phyloP scores from a whole-genome alignment of 64 coral and sea anemone genomes.

The Pocillopora verrucosa region DNA sequence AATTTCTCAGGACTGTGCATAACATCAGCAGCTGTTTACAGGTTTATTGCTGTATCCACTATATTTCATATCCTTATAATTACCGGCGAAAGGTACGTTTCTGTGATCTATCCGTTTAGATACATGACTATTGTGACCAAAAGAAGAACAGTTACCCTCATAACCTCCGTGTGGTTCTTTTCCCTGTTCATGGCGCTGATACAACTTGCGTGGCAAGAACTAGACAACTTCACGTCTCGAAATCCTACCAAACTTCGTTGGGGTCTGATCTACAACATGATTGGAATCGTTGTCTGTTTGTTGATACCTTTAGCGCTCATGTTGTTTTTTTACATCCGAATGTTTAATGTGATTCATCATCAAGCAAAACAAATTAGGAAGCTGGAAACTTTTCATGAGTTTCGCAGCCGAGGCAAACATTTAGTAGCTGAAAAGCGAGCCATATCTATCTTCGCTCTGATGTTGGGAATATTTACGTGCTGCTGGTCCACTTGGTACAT shows the following conservation, averaged over 20 bases:
- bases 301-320: slow-evolving; percentile 64
- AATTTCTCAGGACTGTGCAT: slow-evolving; percentile 60
- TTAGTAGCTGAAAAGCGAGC: slow-evolving; percentile 66
- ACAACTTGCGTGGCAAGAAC: slow-evolving; percentile 81
- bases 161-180: slow-evolving; percentile 63
- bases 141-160: slow-evolving; percentile 46
- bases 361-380: slow-evolving; percentile 71
- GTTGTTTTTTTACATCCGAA: slow-evolving; percentile 69
- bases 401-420: slow-evolving; percentile 22
- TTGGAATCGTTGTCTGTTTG: slow-evolving; percentile 69
- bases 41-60: slow-evolving; percentile 91
- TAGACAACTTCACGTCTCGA: slow-evolving; percentile 36
- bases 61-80: slow-evolving; percentile 92
- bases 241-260: slow-evolving; percentile 49
- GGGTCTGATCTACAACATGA: slow-evolving; percentile 72
- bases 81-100: slow-evolving; percentile 87
- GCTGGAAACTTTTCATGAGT: slow-evolving; percentile 31
- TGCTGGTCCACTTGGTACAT: slow-evolving; percentile 80
- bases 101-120: slow-evolving; percentile 81
- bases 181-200: slow-evolving; percentile 68
- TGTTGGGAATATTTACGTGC: slow-evolving; percentile 65
- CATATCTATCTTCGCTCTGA: slow-evolving; percentile 68
- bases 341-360: slow-evolving; percentile 70
- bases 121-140: slow-evolving; percentile 79
- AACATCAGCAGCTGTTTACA: slow-evolving; percentile 63